Percentiles rank a stretch among this genome's conserved stretches.
These are phyloP conservation scores for Trichosurus vulpecula DNA, from an alignment of 2,797 vertebrate genomes.

Conservation along the genomic window DNA sequence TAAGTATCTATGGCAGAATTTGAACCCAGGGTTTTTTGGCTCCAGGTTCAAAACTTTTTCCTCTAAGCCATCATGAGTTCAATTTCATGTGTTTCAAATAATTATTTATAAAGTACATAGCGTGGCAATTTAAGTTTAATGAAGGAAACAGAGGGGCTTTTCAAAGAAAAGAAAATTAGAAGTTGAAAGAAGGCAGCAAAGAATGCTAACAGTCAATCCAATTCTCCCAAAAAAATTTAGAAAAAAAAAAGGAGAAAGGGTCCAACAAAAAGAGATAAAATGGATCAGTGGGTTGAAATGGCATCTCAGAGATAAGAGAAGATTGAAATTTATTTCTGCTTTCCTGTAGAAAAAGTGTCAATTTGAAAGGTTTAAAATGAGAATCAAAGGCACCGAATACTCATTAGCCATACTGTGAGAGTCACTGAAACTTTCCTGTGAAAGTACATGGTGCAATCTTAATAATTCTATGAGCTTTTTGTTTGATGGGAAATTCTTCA, in stretches of 20 bases:
- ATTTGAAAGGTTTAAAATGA: background rate
- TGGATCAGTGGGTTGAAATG: background rate
- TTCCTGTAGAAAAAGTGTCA: background rate
- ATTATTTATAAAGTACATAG: background rate
- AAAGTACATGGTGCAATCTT: background rate
- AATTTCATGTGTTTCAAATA: background rate
- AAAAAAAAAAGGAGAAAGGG: background rate
- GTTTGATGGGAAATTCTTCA: background rate
- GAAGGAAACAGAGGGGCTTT: background rate
- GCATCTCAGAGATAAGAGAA: background rate
- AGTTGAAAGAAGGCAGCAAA: background rate
- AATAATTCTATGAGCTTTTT: conserved; percentile 5
- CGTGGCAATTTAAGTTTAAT: background rate
- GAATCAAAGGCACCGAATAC: background rate
- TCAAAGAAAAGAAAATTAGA: background rate
- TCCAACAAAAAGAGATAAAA: background rate
- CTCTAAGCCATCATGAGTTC: background rate
- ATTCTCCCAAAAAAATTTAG: background rate
- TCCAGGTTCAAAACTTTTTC: background rate
- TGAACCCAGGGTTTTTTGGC: background rate
- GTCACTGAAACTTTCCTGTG: background rate
- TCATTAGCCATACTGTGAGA: background rate
- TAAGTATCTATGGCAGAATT: background rate
- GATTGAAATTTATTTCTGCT: background rate
- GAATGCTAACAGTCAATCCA: background rate